These are phyloP conservation scores for Phylloscopus trochilus DNA, from an alignment of 2,113 vertebrate species.

Conservation along the genomic window DNA sequence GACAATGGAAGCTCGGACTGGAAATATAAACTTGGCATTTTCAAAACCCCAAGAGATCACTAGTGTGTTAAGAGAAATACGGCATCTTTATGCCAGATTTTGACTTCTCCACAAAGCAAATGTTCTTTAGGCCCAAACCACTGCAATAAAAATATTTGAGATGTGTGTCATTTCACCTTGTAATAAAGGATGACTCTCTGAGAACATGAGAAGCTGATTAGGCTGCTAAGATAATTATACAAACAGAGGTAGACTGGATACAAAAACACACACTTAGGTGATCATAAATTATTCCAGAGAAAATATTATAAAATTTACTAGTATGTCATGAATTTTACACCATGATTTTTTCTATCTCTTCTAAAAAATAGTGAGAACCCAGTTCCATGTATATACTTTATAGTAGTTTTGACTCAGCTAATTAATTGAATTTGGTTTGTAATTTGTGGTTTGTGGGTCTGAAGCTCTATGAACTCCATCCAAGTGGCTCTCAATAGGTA, in stretches of 20 bases:
- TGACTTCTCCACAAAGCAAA: background rate
- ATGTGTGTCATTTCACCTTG: background rate
- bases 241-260: background rate
- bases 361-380: background rate
- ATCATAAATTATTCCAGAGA: background rate
- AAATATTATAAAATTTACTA: background rate
- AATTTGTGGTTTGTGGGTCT: background rate
- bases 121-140: background rate
- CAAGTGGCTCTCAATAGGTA: background rate
- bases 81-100: background rate
- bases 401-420: background rate
- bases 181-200: background rate
- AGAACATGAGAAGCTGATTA: background rate
- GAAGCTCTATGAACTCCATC: background rate
- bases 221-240: background rate
- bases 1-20: background rate
- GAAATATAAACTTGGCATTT: background rate
- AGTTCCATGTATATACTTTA: background rate
- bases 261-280: background rate
- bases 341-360: background rate
- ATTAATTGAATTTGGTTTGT: background rate
- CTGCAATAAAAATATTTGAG: background rate
- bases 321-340: background rate
- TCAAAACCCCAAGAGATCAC: background rate
- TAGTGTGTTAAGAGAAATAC: background rate